Evolutionary conservation across 2,797 vertebrate genomes (phyloP).

Genomic region (Tarsius wallacei): DNA sequence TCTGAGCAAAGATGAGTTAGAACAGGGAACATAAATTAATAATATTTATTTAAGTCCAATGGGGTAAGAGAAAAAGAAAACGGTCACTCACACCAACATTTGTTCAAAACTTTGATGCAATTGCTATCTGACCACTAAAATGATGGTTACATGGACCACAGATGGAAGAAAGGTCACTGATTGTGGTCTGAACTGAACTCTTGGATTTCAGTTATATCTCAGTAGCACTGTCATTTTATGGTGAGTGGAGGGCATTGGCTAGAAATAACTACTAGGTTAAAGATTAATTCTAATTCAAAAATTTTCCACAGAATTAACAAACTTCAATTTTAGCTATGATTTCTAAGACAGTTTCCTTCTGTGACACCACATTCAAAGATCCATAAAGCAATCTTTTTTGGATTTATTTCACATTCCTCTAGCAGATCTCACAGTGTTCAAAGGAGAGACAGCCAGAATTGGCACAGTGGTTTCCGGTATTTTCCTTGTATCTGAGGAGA

Average conservation of each 20-base stretch:
- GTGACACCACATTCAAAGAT: slow-evolving; percentile 81
- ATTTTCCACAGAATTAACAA: slow-evolving; percentile 79
- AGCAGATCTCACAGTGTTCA: slow-evolving; percentile 86
- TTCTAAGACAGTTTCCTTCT: slow-evolving; percentile 85
- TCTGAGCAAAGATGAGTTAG: not conserved
- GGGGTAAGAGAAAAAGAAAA: not conserved
- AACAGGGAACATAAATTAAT: not conserved
- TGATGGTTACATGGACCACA: not conserved
- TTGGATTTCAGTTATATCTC: slow-evolving; percentile 27
- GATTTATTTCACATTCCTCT: slow-evolving; percentile 84
- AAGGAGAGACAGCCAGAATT: slow-evolving; percentile 83
- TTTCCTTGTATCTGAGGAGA: slow-evolving; percentile 85
- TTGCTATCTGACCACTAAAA: not conserved
- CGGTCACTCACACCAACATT: not conserved
- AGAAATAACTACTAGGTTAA: slow-evolving; percentile 65
- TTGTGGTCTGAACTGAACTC: slow-evolving; percentile 15
- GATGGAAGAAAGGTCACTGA: not conserved
- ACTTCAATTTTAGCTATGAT: slow-evolving; percentile 82
- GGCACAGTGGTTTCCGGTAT: slow-evolving; percentile 85
- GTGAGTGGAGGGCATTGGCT: not conserved
- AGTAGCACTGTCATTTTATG: slow-evolving; percentile 17
- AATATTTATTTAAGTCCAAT: slow-evolving; percentile 17
- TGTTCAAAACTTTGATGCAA: slow-evolving; percentile 5
- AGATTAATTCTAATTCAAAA: slow-evolving; percentile 71
- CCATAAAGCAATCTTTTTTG: slow-evolving; percentile 79